phyloP scores from a whole-genome alignment of 2,113 vertebrate species.

The Oncorhynchus mykiss region DNA sequence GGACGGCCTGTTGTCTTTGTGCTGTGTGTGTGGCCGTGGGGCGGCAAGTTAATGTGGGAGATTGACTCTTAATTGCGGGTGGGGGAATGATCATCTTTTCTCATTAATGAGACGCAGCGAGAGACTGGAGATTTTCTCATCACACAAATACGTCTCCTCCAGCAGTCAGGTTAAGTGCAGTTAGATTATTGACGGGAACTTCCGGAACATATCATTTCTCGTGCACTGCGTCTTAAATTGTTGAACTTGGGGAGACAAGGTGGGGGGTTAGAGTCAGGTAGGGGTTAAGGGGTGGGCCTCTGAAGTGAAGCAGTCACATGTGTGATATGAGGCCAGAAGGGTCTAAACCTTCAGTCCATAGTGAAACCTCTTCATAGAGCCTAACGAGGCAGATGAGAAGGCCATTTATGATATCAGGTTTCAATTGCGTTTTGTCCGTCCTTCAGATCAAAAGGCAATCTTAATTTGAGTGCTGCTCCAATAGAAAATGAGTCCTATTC shows the following conservation, averaged over 20 bases:
- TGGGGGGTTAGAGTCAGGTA: conserved; percentile 39
- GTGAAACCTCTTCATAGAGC: conserved; percentile 58
- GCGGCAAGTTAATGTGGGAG: conserved; percentile 68
- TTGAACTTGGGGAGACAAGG: conserved; percentile 46
- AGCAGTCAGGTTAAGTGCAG: conserved; percentile 66
- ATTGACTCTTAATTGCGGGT: conserved; percentile 76
- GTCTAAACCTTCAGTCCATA: conserved; percentile 33
- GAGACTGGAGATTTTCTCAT: conserved; percentile 66
- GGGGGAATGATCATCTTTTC: conserved; percentile 73
- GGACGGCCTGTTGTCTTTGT: conserved; percentile 68
- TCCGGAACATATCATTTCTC: conserved; percentile 47
- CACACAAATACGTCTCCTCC: conserved; percentile 58
- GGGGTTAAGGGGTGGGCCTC: conserved; percentile 44
- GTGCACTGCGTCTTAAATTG: conserved; percentile 45
- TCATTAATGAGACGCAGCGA: conserved; percentile 68
- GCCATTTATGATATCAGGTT: conserved; percentile 75
- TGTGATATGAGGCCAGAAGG: conserved; percentile 51
- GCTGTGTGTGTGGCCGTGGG: conserved; percentile 75
- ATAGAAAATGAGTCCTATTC: conserved; percentile 73
- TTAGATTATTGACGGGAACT: conserved; percentile 56
- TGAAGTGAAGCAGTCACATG: conserved; percentile 64
- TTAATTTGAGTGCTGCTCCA: conserved; percentile 67
- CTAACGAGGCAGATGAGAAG: conserved; percentile 78
- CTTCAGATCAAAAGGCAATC: conserved; percentile 75
- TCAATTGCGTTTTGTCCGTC: conserved; percentile 73